These are phyloP conservation scores for Gonioctena quinquepunctata DNA, from an alignment of 1,140 invertebrate species.

Conservation along the genomic window DNA sequence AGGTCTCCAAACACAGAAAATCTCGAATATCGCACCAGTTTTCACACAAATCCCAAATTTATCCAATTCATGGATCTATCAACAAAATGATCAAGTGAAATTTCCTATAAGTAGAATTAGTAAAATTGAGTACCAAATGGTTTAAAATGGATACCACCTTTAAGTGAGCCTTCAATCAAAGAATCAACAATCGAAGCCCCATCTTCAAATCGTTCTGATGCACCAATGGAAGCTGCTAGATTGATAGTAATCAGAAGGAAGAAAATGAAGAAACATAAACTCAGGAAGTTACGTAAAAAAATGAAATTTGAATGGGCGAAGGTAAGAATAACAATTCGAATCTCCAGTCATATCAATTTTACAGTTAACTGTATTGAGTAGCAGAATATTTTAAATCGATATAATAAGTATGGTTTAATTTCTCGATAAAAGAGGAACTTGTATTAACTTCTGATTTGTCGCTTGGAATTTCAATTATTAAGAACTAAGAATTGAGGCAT, in stretches of 20 bases:
- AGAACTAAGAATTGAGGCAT: no score
- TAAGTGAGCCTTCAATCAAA: conserved; percentile 28
- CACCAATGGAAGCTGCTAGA: conserved; percentile 65
- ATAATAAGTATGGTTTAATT: no score
- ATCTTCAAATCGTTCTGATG: conserved; percentile 56
- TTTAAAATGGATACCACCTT: conserved; percentile 29
- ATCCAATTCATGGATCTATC: conserved; percentile 40
- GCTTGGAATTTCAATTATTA: no score
- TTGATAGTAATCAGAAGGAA: conserved; percentile 76
- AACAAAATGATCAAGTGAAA: conserved; percentile 37
- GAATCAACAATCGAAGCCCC: conserved; percentile 38
- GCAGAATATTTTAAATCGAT: no score
- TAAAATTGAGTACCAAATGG: conserved; percentile 38
- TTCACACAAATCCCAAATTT: conserved; percentile 5
- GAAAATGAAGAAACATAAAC: conserved; percentile 88
- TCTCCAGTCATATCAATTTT: neutral
- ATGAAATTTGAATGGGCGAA: conserved; percentile 79
- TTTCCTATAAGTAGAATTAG: conserved; percentile 20
- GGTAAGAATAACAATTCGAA: conserved; percentile 51
- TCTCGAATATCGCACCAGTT: neutral
- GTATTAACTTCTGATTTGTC: no score
- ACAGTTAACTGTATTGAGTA: no score
- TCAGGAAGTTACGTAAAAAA: conserved; percentile 75
- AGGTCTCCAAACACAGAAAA: neutral
- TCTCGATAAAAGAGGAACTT: no score